phyloP scores from a whole-genome alignment of 1,140 invertebrate species.

The Latrodectus geometricus region DNA sequence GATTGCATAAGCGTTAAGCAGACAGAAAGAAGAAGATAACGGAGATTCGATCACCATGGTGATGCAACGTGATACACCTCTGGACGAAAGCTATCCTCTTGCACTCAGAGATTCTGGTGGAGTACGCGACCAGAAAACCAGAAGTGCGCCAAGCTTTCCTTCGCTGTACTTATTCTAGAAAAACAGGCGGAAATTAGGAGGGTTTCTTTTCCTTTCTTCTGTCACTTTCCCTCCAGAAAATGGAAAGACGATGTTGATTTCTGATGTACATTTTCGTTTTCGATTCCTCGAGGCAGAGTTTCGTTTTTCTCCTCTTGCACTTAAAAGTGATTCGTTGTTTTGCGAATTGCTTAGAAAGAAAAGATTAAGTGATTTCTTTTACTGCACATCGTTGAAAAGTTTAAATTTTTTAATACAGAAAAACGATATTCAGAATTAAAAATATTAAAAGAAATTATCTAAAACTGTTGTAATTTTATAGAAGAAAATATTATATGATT shows the following conservation, averaged over 20 bases:
- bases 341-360: too few relatives aligned
- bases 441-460: too few relatives aligned
- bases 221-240: neutral
- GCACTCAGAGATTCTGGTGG: neutral
- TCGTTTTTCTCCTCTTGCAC: neutral
- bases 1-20: too few relatives aligned
- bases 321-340: neutral
- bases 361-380: too few relatives aligned
- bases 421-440: too few relatives aligned
- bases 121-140: slow-evolving; percentile 14
- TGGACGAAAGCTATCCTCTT: slow-evolving; percentile 20
- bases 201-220: neutral
- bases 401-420: too few relatives aligned
- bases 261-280: neutral
- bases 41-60: slow-evolving; percentile 8
- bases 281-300: neutral
- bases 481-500: too few relatives aligned
- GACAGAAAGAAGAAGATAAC: too few relatives aligned
- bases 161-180: neutral
- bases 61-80: neutral
- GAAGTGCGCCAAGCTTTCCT: neutral
- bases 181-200: neutral
- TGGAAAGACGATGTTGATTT: neutral
- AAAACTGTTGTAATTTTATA: too few relatives aligned
- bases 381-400: too few relatives aligned